These are phyloP conservation scores for Aselliscus stoliczkanus DNA, from an alignment of 2,797 vertebrate genomes.

Conservation along the genomic window DNA sequence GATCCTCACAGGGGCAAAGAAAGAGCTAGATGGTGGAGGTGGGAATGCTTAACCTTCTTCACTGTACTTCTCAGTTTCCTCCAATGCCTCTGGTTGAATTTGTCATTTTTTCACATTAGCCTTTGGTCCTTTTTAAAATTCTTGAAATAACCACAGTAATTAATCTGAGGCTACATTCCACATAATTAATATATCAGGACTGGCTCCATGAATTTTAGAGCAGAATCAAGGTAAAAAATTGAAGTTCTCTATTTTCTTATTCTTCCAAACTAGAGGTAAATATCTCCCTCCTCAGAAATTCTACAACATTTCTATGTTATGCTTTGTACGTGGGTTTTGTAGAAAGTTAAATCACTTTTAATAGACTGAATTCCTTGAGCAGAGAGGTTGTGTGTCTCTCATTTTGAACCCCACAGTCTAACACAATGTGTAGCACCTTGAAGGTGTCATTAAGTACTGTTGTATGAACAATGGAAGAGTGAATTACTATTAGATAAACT, in stretches of 20 bases:
- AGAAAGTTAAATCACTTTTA: not conserved
- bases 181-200: constrained; percentile 47
- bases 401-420: not conserved
- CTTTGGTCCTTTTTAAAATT: constrained; percentile 54
- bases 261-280: not conserved
- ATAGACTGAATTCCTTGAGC: not conserved
- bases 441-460: not conserved
- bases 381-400: not conserved
- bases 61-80: not conserved
- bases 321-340: not conserved
- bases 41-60: not conserved
- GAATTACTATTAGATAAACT: not conserved
- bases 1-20: not conserved
- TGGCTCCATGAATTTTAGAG: not conserved
- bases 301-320: not conserved
- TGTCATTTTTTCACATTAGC: constrained; percentile 34
- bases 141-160: constrained; percentile 54
- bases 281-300: not conserved
- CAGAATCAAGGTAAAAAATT: constrained; percentile 17
- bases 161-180: constrained; percentile 26
- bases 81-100: not conserved
- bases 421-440: not conserved
- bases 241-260: not conserved
- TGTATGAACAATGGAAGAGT: not conserved
- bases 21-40: not conserved